Conservation (phyloP, 30 jellyfish, hydroid and myxozoan genomes). For the Hydra vulgaris region DNA sequence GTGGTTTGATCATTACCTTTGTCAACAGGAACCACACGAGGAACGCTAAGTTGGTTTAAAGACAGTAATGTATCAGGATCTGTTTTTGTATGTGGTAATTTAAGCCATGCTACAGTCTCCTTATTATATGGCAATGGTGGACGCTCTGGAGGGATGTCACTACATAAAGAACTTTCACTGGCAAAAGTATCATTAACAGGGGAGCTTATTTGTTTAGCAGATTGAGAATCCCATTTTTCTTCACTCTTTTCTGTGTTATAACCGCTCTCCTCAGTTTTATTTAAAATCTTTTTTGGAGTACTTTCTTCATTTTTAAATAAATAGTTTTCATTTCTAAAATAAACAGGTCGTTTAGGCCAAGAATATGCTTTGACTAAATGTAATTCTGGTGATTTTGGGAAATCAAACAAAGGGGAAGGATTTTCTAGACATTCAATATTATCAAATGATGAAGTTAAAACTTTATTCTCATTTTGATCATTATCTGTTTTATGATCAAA, state of each 20-base stretch:
- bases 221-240: neutral
- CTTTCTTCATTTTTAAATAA: neutral
- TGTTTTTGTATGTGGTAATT: neutral
- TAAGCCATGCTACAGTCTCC: neutral
- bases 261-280: slow-evolving; percentile 26
- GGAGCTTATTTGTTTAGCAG: neutral
- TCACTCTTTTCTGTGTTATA: slow-evolving; percentile 28
- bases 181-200: neutral
- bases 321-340: neutral
- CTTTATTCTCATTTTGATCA: neutral
- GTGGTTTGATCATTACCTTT: neutral
- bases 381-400: slow-evolving; percentile 9
- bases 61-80: neutral
- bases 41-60: neutral
- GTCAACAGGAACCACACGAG: neutral
- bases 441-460: neutral
- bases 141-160: slow-evolving; percentile 32
- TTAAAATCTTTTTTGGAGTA: neutral
- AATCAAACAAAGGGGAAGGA: neutral
- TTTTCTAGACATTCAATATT: neutral
- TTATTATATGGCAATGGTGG: slow-evolving; percentile 19
- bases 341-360: slow-evolving; percentile 55
- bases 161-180: neutral
- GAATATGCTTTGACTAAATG: slow-evolving; percentile 49
- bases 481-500: neutral